phyloP scores from a whole-genome alignment of 1,140 invertebrate genomes.

The Aphidius ervi region DNA sequence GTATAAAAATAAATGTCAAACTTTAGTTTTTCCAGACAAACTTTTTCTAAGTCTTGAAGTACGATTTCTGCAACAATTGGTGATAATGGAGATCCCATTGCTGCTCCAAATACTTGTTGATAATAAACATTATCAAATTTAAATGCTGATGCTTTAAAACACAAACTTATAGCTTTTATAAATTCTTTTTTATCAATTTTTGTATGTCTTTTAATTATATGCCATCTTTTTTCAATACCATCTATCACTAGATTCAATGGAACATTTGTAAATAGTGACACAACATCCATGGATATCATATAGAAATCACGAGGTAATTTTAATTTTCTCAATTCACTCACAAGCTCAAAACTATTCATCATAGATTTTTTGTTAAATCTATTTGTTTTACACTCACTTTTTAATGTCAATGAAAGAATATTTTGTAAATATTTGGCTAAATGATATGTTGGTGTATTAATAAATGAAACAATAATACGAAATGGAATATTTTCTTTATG shows the following conservation, averaged over 20 bases:
- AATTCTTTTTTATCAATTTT: conserved; percentile 6
- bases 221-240: conserved; percentile 17
- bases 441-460: conserved; percentile 27
- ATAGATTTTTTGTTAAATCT: conserved; percentile 3
- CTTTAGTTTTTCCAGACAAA: conserved; percentile 12
- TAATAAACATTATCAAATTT: conserved; percentile 14
- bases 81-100: conserved; percentile 22
- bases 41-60: conserved; percentile 19
- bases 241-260: conserved; percentile 12
- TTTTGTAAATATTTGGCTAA: conserved; percentile 27
- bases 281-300: conserved; percentile 20
- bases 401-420: conserved; percentile 19
- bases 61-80: conserved; percentile 21
- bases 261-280: conserved; percentile 23
- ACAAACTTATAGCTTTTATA: conserved; percentile 11
- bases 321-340: background rate
- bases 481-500: conserved; percentile 30
- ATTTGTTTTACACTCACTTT: background rate
- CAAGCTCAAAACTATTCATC: background rate
- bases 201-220: conserved; percentile 9
- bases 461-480: conserved; percentile 31
- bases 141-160: conserved; percentile 16
- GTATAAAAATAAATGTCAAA: conserved; percentile 15
- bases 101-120: conserved; percentile 19
- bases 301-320: conserved; percentile 14